Percentiles rank a stretch among this genome's conserved stretches.
phyloP scores from a whole-genome alignment of 2,888 invertebrate species.

The Trissonchulus latispiculum region DNA sequence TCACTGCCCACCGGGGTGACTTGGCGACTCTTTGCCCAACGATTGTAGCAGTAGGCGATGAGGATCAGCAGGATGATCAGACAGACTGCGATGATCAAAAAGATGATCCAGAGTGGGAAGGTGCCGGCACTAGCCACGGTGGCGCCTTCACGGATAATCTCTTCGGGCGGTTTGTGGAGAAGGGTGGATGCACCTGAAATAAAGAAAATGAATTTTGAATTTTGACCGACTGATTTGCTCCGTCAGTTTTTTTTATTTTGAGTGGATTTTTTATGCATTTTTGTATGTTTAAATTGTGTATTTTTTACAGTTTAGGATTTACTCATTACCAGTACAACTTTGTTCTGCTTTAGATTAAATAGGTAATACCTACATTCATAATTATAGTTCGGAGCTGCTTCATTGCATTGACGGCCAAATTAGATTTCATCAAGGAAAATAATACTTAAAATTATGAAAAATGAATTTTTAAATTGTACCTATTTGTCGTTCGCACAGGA shows the following conservation, averaged over 20 bases:
- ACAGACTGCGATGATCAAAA: constrained; percentile 4
- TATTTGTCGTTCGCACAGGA: constrained; percentile 16
- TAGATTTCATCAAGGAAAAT: no score
- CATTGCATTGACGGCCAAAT: no score
- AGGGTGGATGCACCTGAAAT: constrained; percentile 19
- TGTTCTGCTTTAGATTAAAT: no score
- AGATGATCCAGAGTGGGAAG: not conserved
- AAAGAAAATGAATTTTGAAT: no score
- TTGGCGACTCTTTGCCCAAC: constrained; percentile 4
- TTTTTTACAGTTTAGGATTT: no score
- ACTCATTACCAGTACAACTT: no score
- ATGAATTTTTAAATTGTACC: no score
- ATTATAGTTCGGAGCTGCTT: not conserved
- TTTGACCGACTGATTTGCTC: no score
- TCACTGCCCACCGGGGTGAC: not conserved
- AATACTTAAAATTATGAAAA: no score
- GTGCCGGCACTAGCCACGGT: not conserved
- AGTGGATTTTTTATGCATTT: no score
- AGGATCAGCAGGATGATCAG: constrained; percentile 20
- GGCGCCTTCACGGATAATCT: constrained; percentile 3
- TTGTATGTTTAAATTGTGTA: no score
- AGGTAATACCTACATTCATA: not conserved
- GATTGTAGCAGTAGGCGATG: constrained; percentile 4
- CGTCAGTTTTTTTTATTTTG: no score
- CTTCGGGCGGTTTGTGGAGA: constrained; percentile 18